phyloP scores from a whole-genome alignment of 2,797 vertebrate genomes.

The Mergus octosetaceus region DNA sequence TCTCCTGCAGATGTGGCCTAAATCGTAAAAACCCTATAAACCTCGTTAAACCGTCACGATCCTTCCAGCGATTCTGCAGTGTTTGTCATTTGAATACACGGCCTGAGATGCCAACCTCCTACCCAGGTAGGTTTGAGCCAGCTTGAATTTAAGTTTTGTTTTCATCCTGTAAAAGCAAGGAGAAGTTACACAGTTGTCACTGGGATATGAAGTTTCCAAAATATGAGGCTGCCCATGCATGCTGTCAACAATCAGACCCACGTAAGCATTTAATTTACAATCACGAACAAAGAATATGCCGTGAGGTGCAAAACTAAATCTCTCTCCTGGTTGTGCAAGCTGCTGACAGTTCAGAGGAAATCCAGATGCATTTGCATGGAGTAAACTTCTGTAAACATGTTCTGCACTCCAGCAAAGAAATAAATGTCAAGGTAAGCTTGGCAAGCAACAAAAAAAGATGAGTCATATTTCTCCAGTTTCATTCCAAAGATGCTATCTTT shows the following conservation, averaged over 20 bases:
- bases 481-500: conserved; percentile 82
- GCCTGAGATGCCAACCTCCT: not conserved
- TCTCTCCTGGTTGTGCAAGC: conserved; percentile 15
- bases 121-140: not conserved
- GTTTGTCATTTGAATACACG: not conserved
- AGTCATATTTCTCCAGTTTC: conserved; percentile 80
- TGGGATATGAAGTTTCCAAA: not conserved
- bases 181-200: not conserved
- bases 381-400: conserved; percentile 80
- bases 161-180: not conserved
- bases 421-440: conserved; percentile 87
- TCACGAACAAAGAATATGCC: not conserved
- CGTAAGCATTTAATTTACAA: not conserved
- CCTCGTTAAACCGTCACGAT: not conserved
- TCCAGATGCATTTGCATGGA: conserved; percentile 79
- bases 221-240: not conserved
- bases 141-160: not conserved
- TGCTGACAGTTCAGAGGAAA: conserved; percentile 78
- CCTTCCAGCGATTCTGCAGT: not conserved
- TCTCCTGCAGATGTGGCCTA: not conserved
- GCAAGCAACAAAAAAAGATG: conserved; percentile 73
- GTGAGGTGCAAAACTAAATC: not conserved
- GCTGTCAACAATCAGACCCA: not conserved
- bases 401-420: conserved; percentile 73
- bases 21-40: not conserved